Conservation (phyloP, 2,888 invertebrate species). For the Phragmatobia fuliginosa region DNA sequence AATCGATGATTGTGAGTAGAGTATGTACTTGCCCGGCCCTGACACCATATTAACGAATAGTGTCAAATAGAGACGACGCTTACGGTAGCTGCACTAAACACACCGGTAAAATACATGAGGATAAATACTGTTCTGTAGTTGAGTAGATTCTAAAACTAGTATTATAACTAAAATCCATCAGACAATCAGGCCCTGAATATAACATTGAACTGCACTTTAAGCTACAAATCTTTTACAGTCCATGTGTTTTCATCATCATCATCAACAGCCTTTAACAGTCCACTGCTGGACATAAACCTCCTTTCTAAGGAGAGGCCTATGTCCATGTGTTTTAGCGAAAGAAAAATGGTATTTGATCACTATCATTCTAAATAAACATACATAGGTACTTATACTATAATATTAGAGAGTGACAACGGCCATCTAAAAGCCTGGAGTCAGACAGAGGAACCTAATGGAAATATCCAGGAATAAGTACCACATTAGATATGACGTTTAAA, state of each 20-base stretch:
- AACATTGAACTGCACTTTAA: no score
- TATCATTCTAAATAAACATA: neutral
- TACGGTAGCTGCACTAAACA: slow-evolving; percentile 31
- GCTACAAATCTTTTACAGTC: no score
- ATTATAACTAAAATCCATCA: neutral
- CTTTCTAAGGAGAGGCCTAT: no score
- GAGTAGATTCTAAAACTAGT: neutral
- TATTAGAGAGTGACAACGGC: neutral
- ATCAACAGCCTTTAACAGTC: no score
- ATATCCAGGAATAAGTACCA: neutral
- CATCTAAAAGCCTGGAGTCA: neutral
- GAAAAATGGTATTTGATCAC: neutral
- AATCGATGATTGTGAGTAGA: slow-evolving; percentile 37
- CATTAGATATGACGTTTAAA: neutral
- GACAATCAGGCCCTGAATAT: neutral
- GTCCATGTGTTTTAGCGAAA: no score
- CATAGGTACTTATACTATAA: no score
- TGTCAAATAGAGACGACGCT: slow-evolving; percentile 32
- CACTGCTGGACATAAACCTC: no score
- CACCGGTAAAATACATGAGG: slow-evolving; percentile 19
- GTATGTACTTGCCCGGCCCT: slow-evolving; percentile 44
- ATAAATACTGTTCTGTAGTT: slow-evolving; percentile 10
- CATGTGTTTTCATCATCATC: no score
- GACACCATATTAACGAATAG: slow-evolving; percentile 46
- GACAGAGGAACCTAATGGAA: neutral